Conservation (phyloP, 2,888 invertebrate species). For the Drosophila meridionalis region DNA sequence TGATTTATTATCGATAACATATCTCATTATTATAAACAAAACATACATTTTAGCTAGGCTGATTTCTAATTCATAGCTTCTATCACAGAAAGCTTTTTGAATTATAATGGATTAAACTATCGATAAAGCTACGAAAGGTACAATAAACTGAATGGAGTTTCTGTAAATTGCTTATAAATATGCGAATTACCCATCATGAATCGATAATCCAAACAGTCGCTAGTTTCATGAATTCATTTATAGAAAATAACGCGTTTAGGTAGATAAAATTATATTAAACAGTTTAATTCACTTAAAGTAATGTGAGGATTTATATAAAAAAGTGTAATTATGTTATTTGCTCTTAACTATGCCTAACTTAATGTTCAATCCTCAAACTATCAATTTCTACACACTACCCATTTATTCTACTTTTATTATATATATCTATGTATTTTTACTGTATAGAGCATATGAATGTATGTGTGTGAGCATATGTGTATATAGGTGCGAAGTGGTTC, state of each 20-base stretch:
- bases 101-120: not conserved
- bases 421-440: not conserved
- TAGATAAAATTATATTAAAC: not conserved
- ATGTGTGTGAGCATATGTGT: constrained; percentile 16
- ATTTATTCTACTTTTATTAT: not conserved
- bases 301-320: not conserved
- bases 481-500: constrained; percentile 25
- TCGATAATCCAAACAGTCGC: not conserved
- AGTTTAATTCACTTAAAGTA: not conserved
- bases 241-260: not conserved
- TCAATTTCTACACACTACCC: not conserved
- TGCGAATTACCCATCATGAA: not conserved
- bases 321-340: not conserved
- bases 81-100: not conserved
- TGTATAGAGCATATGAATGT: constrained; percentile 11
- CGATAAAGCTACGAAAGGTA: no score
- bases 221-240: not conserved
- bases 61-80: not conserved
- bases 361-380: not conserved
- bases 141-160: no score
- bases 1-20: not conserved
- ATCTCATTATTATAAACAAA: not conserved
- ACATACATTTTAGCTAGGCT: not conserved
- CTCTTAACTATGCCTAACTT: not conserved
- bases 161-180: not conserved